Base-by-base conservation (phyloP, 2,888 invertebrate species). In the Tenodera sinensis region DNA sequence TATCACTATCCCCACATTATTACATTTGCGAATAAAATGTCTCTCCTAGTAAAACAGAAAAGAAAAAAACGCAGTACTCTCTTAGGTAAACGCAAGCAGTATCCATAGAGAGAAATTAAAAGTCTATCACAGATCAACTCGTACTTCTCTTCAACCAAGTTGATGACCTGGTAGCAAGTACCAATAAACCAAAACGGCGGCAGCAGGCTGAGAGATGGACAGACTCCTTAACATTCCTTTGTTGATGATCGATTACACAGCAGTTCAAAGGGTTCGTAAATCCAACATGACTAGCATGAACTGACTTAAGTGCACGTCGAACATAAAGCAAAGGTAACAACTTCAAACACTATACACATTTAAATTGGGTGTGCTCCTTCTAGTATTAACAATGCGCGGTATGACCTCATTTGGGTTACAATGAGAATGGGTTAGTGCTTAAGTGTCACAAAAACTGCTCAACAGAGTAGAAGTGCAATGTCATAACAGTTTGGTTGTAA, bases 71-170 rank as follows among this genome's bases (percentile, higher is more conserved):
- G 54, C 54, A 71, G 54, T 71, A 20, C 54, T 71, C 54, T 71
- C 54, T 71, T 71, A 20, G 54, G 54, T 20, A 71, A 71, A 71
- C 8, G 54, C 54, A 71, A 71, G 54, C 54, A 71, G 54, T 71
- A 71, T 71, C 54, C 54, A 71, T 6, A 71, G 54, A 71, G 54
- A 71, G 54, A 71, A 71, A 71, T 71, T 71, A 71, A 71, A 83
- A 87, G 87, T 71, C 83, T 87, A 87, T 87, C 87, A 87, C 87
- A 87, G 87, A 87, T 83, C 20, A 86, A 71, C 28, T 87, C 54
- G 54, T 71, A 25, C 54, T 71, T 71, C 54, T 15, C 54, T 6
- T 25, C 54, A 71, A 20, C 54, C 54, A 71, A 71, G 54, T 71
- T 71, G 54, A 71, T 71, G 54, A 71, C 54, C 25, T 71, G 54